Evolutionary conservation across 2,797 vertebrate species (phyloP).

Genomic region (Propithecus perrieri): DNA sequence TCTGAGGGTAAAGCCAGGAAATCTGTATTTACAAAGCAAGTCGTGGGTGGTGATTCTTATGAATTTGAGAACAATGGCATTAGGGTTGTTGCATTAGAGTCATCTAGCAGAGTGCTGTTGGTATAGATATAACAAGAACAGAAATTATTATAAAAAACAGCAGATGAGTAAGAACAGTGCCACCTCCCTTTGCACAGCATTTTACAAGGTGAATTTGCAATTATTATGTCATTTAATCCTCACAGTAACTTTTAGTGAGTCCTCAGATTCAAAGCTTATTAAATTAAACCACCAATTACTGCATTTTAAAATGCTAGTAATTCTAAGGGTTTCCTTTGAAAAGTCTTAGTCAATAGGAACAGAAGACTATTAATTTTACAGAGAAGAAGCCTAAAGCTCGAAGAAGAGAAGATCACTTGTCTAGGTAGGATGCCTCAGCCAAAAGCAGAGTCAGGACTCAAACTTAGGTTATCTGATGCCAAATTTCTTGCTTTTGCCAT

Average conservation of each 20-base stretch:
- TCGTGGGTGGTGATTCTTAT: neutral
- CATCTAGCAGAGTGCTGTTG: neutral
- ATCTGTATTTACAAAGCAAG: conserved; percentile 48
- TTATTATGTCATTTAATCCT: conserved; percentile 38
- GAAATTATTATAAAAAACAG: neutral
- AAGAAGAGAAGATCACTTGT: conserved; percentile 7
- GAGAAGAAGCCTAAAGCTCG: neutral
- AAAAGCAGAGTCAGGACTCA: conserved; percentile 2
- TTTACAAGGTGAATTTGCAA: conserved; percentile 30
- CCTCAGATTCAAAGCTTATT: conserved; percentile 50
- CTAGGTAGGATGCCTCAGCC: neutral
- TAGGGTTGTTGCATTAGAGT: neutral
- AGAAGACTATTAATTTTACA: conserved; percentile 43
- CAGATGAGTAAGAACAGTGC: neutral
- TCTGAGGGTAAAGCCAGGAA: neutral
- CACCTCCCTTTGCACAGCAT: neutral
- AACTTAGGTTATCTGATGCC: neutral
- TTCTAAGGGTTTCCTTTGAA: conserved; percentile 63
- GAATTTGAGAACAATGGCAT: conserved; percentile 39
- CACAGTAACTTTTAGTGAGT: neutral
- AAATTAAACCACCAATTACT: conserved; percentile 57
- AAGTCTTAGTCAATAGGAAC: conserved; percentile 56
- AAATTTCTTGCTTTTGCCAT: conserved; percentile 26
- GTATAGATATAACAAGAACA: conserved; percentile 34
- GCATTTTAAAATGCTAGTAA: conserved; percentile 60